phyloP scores from a whole-genome alignment of 2,113 vertebrate genomes.

The Lethenteron reissneri region DNA sequence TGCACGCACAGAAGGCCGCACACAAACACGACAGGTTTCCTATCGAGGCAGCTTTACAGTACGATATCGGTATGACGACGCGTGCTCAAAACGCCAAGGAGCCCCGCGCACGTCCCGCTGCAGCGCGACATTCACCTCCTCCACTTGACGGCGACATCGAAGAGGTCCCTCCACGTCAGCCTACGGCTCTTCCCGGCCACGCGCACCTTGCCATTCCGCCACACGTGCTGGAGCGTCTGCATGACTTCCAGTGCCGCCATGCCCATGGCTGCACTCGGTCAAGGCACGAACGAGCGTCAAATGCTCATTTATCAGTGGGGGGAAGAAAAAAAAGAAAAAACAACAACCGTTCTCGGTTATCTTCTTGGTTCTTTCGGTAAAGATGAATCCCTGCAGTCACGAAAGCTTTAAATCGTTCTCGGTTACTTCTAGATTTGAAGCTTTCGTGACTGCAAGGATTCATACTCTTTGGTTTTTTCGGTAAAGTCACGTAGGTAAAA shows the following conservation, averaged over 20 bases:
- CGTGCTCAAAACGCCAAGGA: background rate
- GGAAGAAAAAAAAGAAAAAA: no score
- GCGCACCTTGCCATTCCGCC: conserved; percentile 84
- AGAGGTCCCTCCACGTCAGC: conserved; percentile 99
- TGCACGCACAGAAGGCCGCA: conserved; percentile 5
- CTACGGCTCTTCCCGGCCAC: conserved; percentile 73
- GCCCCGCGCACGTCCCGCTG: background rate
- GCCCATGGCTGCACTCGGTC: conserved; percentile 49
- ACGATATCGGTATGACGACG: background rate
- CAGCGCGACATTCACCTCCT: conserved; percentile 36
- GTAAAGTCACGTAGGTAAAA: no score
- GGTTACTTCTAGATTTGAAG: no score
- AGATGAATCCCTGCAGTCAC: no score
- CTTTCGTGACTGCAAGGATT: no score
- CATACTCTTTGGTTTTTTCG: no score
- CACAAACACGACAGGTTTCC: background rate
- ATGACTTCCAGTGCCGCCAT: conserved; percentile 80
- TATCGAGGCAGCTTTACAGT: background rate
- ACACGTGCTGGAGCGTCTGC: conserved; percentile 78
- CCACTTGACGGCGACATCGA: conserved; percentile 92
- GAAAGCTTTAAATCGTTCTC: no score
- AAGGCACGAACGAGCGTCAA: background rate
- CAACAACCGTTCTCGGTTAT: no score
- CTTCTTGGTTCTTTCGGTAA: no score
- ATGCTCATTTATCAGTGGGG: no score